These are phyloP conservation scores for Notiomystis cincta DNA, from an alignment of 2,113 vertebrate species.

Conservation along the genomic window DNA sequence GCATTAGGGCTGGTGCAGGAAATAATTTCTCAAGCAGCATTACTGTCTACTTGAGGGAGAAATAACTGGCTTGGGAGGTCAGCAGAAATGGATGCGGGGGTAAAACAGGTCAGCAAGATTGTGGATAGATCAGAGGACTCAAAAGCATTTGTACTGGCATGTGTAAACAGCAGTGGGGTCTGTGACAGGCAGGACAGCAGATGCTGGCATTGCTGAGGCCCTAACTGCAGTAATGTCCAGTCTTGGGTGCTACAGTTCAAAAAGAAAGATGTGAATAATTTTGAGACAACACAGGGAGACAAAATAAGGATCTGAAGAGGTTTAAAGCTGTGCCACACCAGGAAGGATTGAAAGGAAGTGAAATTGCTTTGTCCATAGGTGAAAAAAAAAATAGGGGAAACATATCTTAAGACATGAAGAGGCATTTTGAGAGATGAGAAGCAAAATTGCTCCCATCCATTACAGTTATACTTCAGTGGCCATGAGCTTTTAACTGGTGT, in stretches of 20 bases:
- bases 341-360: not conserved
- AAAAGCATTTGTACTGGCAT: not conserved
- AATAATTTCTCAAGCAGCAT: not conserved
- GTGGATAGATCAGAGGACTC: not conserved
- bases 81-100: not conserved
- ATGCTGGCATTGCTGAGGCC: not conserved
- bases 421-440: not conserved
- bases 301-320: not conserved
- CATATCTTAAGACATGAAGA: not conserved
- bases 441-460: not conserved
- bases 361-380: not conserved
- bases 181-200: not conserved
- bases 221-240: not conserved
- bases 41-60: constrained; percentile 5
- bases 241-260: not conserved
- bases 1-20: not conserved
- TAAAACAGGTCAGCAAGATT: not conserved
- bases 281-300: not conserved
- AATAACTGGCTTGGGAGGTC: not conserved
- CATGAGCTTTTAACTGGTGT: not conserved
- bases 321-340: not conserved
- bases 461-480: not conserved
- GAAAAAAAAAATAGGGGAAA: not conserved
- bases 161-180: not conserved
- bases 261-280: not conserved